Percentiles rank a stretch among this genome's conserved stretches.
phyloP scores from a whole-genome alignment of 2,797 vertebrate species.

The Tokudaia tokunoshimensis region DNA sequence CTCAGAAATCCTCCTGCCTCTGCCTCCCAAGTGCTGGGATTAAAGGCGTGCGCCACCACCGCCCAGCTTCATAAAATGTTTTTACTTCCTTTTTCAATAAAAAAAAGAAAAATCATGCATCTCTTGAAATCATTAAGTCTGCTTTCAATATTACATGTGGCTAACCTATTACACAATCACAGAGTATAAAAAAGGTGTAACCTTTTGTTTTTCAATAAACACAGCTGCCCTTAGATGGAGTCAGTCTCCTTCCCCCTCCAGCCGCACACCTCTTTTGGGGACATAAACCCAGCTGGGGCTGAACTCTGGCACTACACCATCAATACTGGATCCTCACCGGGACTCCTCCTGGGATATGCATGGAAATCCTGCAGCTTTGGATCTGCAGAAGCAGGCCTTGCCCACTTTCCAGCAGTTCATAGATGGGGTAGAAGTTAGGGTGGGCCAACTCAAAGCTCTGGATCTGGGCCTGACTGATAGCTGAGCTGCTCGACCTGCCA shows the following conservation, averaged over 20 bases:
- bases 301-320: not conserved
- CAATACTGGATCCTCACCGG: not conserved
- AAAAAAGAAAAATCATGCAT: not conserved
- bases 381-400: not conserved
- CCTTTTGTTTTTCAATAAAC: too few species aligned
- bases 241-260: not conserved
- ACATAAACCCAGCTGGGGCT: not conserved
- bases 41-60: too few species aligned
- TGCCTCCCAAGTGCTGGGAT: too few species aligned
- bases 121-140: not conserved
- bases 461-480: not conserved
- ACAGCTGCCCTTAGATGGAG: not conserved
- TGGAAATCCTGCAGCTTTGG: not conserved
- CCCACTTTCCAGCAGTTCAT: not conserved
- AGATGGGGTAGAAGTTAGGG: not conserved
- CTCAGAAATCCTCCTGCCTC: too few species aligned
- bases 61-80: too few species aligned
- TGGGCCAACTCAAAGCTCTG: not conserved
- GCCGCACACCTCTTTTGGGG: not conserved
- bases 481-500: too few species aligned
- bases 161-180: not conserved
- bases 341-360: not conserved
- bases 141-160: not conserved
- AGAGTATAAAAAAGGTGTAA: too few species aligned
- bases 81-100: too few species aligned